These are phyloP conservation scores for Cyclina sinensis DNA, from an alignment of 1,140 invertebrate genomes.

Conservation along the genomic window DNA sequence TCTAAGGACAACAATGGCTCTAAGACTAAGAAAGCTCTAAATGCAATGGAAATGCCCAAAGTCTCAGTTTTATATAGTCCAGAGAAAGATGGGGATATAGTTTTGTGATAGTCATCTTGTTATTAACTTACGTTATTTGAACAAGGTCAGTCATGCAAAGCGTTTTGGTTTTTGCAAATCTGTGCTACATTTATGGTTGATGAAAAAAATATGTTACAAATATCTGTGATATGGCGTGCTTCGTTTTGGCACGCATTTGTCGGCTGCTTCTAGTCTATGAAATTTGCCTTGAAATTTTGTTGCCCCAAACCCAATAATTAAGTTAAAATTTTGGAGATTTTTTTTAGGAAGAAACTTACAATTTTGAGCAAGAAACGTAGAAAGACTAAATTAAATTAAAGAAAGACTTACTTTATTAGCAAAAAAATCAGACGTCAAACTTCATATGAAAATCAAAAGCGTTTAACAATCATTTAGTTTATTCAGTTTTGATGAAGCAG, in stretches of 20 bases:
- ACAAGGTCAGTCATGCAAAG: not conserved
- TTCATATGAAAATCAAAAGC: no score
- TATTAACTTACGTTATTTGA: not conserved
- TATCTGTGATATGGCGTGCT: not conserved
- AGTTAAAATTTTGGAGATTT: no score
- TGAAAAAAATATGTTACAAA: not conserved
- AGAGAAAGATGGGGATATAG: conserved; percentile 54
- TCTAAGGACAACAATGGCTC: not conserved
- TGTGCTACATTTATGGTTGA: not conserved
- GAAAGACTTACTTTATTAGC: no score
- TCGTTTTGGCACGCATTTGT: not conserved
- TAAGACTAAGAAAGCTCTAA: conserved; percentile 31
- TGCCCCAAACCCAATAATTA: no score
- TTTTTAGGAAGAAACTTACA: no score
- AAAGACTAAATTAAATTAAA: no score
- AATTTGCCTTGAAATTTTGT: no score
- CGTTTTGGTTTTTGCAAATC: not conserved
- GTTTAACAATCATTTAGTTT: no score
- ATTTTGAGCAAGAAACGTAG: no score
- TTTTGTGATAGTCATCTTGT: conserved; percentile 50
- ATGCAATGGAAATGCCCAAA: conserved; percentile 61
- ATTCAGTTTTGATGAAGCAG: no score
- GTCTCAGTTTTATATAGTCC: conserved; percentile 59
- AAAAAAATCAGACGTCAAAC: no score
- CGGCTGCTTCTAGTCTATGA: not conserved